Percentiles rank a stretch among this genome's conserved stretches.
These are phyloP conservation scores for Cepaea nemoralis DNA, from an alignment of 1,140 invertebrate species.

Conservation along the genomic window DNA sequence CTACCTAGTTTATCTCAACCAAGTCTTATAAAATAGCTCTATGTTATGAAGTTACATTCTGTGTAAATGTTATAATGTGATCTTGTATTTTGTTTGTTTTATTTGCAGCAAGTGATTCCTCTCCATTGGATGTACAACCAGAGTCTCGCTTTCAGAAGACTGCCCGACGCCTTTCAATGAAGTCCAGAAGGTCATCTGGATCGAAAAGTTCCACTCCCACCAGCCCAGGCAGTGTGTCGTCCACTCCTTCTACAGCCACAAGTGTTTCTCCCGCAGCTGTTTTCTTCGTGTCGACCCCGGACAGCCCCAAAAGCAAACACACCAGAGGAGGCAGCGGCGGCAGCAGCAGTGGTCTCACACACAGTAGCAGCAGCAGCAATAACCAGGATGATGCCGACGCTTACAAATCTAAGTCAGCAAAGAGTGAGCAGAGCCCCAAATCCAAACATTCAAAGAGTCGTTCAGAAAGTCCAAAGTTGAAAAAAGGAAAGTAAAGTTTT, in stretches of 20 bases:
- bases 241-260: not conserved
- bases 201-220: slow-evolving; percentile 23
- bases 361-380: not conserved
- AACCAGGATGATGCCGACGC: slow-evolving; percentile 1
- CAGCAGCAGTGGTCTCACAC: not conserved
- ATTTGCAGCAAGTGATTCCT: slow-evolving; percentile 36
- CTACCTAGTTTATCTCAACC: no score
- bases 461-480: slow-evolving; percentile 32
- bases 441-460: slow-evolving; percentile 24
- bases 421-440: slow-evolving; percentile 21
- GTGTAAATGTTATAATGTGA: no score
- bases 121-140: slow-evolving; percentile 12
- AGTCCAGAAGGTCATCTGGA: slow-evolving; percentile 38
- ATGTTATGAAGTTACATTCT: no score
- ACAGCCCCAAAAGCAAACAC: slow-evolving; percentile 16
- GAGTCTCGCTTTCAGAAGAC: slow-evolving; percentile 30
- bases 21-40: no score
- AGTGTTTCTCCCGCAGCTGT: not conserved
- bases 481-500: slow-evolving; percentile 17
- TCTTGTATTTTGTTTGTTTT: not conserved
- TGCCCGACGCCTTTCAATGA: slow-evolving; percentile 41
- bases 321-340: slow-evolving; percentile 1
- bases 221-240: not conserved
- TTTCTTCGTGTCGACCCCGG: not conserved
- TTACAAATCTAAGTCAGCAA: slow-evolving; percentile 26